These are phyloP conservation scores for Cryptus viduatorius DNA, from an alignment of 2,888 invertebrate species.

Conservation along the genomic window DNA sequence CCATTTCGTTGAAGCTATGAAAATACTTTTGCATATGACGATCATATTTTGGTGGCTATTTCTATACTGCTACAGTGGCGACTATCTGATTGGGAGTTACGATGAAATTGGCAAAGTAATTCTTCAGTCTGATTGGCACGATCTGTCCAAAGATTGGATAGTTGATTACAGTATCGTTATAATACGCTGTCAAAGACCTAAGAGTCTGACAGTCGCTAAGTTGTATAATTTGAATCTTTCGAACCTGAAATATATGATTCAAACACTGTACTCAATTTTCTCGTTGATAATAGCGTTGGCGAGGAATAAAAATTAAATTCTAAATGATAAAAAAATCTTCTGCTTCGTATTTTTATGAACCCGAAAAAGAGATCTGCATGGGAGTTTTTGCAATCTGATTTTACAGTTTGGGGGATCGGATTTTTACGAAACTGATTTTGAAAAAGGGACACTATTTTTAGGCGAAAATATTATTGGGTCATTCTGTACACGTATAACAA, in stretches of 20 bases:
- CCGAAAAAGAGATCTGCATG: too few relatives aligned
- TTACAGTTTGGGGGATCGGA: too few relatives aligned
- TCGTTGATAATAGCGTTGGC: neutral
- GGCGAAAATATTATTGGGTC: too few relatives aligned
- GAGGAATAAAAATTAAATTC: neutral
- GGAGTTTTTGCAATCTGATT: too few relatives aligned
- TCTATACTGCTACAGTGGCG: neutral
- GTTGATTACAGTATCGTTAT: conserved; percentile 10
- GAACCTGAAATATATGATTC: neutral
- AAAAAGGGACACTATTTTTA: too few relatives aligned
- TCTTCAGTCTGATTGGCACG: neutral
- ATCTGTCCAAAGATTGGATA: neutral
- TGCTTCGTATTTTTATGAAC: too few relatives aligned
- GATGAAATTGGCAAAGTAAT: neutral
- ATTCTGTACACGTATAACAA: too few relatives aligned
- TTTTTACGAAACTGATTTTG: too few relatives aligned
- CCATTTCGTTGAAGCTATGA: too few relatives aligned
- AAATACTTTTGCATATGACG: neutral
- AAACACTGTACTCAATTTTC: neutral
- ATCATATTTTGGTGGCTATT: too few relatives aligned
- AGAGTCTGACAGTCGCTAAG: neutral
- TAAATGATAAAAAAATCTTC: too few relatives aligned
- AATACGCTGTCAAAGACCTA: neutral
- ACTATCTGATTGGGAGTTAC: neutral
- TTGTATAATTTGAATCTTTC: neutral